phyloP scores from a whole-genome alignment of 2,888 invertebrate genomes.

The Dryocosmus kuriphilus region DNA sequence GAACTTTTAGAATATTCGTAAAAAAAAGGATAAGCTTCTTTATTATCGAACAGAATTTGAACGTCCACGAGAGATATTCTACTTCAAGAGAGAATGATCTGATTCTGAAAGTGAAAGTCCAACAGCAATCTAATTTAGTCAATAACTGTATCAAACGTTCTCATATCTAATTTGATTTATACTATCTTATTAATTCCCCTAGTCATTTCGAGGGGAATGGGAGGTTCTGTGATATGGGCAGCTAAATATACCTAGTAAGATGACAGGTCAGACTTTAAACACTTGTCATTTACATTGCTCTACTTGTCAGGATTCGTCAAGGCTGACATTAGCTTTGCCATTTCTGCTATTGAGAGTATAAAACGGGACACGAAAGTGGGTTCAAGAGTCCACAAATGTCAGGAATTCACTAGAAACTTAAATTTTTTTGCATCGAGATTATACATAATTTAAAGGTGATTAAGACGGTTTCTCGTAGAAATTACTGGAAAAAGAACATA shows the following conservation, averaged over 20 bases:
- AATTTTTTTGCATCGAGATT: constrained; percentile 4
- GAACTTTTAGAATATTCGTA: neutral
- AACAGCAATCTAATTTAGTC: neutral
- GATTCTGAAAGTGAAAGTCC: neutral
- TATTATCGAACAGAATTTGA: neutral
- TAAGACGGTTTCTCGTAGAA: constrained; percentile 17
- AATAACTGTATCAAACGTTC: neutral
- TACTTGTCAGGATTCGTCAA: constrained; percentile 26
- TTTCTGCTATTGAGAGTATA: neutral
- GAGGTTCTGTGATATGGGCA: neutral
- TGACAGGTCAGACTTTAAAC: neutral
- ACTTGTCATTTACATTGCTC: constrained; percentile 28
- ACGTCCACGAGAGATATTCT: neutral
- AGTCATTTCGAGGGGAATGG: neutral
- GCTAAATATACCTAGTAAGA: constrained; percentile 8
- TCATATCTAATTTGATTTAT: neutral
- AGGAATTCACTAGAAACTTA: constrained; percentile 10
- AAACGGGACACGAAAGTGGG: constrained; percentile 20
- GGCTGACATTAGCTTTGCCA: neutral
- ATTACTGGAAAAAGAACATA: constrained; percentile 22
- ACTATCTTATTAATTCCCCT: neutral
- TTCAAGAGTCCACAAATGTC: constrained; percentile 29
- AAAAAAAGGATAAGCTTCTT: neutral
- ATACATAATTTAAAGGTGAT: constrained; percentile 34
- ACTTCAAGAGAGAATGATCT: neutral